Evolutionary conservation across 2,113 vertebrate species (phyloP).

Genomic region (Monopterus albus): DNA sequence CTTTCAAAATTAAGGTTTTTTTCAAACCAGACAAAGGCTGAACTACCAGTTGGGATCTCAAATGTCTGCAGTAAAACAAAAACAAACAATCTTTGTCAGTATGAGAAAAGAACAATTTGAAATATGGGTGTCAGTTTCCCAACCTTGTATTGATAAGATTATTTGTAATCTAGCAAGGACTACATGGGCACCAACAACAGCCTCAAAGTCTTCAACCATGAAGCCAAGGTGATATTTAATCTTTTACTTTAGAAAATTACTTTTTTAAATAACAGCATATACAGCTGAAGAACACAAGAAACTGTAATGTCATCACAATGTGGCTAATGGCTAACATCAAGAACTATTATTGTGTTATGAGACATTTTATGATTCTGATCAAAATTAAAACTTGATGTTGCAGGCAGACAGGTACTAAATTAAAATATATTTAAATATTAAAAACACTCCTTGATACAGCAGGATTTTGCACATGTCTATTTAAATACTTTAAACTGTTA

Average conservation of each 20-base stretch:
- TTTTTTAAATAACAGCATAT: too few species aligned
- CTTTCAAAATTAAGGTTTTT: too few species aligned
- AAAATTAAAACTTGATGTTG: neutral
- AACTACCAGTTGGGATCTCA: too few species aligned
- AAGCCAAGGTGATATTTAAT: neutral
- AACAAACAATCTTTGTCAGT: neutral
- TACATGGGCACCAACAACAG: neutral
- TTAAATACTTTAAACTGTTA: neutral
- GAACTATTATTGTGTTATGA: neutral
- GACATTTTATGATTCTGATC: neutral
- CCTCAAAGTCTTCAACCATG: neutral
- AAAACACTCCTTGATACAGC: neutral
- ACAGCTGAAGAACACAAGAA: neutral
- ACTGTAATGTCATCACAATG: neutral
- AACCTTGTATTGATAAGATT: too few species aligned
- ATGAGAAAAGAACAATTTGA: neutral
- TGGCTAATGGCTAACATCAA: neutral
- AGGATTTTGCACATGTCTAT: neutral
- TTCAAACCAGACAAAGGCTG: too few species aligned
- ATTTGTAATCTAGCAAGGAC: neutral
- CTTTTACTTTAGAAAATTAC: too few species aligned
- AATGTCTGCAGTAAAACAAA: neutral
- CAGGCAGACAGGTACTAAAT: neutral
- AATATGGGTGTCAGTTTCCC: too few species aligned
- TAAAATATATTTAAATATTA: neutral